These are phyloP conservation scores for Struthidea cinerea DNA, from an alignment of 2,113 vertebrate species.

Conservation along the genomic window DNA sequence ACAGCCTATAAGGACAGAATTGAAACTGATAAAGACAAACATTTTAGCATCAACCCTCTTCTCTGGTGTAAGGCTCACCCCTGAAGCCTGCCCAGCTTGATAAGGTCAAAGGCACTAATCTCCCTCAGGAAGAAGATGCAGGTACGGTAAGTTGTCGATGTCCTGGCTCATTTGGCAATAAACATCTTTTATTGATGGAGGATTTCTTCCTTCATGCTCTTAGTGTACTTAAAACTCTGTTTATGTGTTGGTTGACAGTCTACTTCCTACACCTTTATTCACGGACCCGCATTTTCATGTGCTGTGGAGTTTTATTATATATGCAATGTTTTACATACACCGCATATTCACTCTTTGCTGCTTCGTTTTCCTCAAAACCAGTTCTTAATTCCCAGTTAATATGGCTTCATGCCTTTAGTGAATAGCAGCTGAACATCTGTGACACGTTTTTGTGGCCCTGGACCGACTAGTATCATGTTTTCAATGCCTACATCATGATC, in stretches of 20 bases:
- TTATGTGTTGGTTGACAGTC: not conserved
- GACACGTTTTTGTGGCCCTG: not conserved
- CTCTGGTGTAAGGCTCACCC: not conserved
- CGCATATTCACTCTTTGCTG: not conserved
- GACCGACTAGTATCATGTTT: not conserved
- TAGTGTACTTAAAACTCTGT: not conserved
- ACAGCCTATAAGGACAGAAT: not conserved
- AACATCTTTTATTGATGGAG: not conserved
- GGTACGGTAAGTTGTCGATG: not conserved
- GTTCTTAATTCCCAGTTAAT: not conserved
- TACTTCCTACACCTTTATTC: not conserved
- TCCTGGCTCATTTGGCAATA: not conserved
- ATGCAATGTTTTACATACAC: accelerated
- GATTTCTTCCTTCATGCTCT: not conserved
- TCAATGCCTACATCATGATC: not conserved
- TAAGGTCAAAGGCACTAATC: not conserved
- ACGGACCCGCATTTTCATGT: not conserved
- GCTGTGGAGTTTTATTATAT: not conserved
- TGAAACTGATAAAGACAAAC: not conserved
- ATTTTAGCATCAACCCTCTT: not conserved
- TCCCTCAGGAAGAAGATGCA: not conserved
- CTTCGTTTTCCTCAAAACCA: not conserved
- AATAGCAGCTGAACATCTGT: not conserved
- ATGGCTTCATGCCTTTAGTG: not conserved
- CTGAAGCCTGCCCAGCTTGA: not conserved